Percentiles rank a stretch among this genome's conserved stretches.
Conservation (phyloP, 1,140 invertebrate genomes). For the Hycleus cichorii region DNA sequence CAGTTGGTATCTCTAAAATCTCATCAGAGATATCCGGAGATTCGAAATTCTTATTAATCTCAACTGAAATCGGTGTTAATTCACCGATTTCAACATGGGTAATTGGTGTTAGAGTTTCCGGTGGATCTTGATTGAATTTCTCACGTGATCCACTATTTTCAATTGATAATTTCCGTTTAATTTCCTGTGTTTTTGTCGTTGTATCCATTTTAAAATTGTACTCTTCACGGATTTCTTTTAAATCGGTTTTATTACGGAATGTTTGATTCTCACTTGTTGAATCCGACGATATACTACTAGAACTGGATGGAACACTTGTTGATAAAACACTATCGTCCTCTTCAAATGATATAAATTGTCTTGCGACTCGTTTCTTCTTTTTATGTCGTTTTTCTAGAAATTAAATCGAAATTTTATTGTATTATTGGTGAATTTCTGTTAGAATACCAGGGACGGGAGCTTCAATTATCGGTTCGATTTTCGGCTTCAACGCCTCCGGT, state of each 20-base stretch:
- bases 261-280: conserved; percentile 19
- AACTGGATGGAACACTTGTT: conserved; percentile 35
- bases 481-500: conserved; percentile 23
- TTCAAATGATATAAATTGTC: conserved; percentile 40
- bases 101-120: conserved; percentile 43
- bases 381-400: conserved; percentile 8
- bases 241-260: conserved; percentile 3
- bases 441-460: conserved; percentile 37
- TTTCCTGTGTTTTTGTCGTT: conserved; percentile 1
- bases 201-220: conserved; percentile 5
- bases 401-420: not conserved
- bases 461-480: conserved; percentile 44
- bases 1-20: conserved; percentile 36
- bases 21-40: conserved; percentile 28
- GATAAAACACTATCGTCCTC: conserved; percentile 33
- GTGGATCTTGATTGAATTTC: conserved; percentile 30
- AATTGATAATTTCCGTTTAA: conserved; percentile 29
- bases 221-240: conserved; percentile 10
- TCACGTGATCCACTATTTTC: conserved; percentile 35
- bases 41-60: conserved; percentile 27
- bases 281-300: conserved; percentile 29
- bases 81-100: conserved; percentile 44
- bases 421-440: not conserved
- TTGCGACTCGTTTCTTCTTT: conserved; percentile 34
- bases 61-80: conserved; percentile 43